Conservation (phyloP, 2,113 vertebrate species). For the Hippoglossus stenolepis region DNA sequence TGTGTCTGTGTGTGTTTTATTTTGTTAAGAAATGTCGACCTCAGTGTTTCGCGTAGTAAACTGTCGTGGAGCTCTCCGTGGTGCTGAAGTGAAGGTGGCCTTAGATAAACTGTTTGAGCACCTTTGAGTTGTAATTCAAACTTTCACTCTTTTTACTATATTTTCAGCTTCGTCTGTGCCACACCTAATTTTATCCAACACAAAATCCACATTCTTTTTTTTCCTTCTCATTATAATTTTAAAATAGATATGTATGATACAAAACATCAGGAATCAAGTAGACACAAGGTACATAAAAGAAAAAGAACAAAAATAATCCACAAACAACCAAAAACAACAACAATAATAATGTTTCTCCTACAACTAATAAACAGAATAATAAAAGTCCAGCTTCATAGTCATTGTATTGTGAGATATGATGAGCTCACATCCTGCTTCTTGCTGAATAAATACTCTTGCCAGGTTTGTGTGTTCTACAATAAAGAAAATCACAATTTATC, state of each 20-base stretch:
- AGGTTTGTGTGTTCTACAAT: neutral
- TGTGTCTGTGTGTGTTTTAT: too few relatives aligned
- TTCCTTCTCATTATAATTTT: neutral
- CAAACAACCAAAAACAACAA: too few relatives aligned
- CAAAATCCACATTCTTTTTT: neutral
- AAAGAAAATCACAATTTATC: neutral
- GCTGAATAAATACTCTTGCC: too few relatives aligned
- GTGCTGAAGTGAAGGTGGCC: constrained; percentile 60
- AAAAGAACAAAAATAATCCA: too few relatives aligned
- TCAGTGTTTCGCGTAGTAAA: neutral
- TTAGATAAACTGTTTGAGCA: neutral
- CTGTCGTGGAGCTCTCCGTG: constrained; percentile 67
- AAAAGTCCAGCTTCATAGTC: too few relatives aligned
- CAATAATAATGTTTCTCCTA: too few relatives aligned
- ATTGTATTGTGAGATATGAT: too few relatives aligned
- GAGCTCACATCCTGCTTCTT: too few relatives aligned
- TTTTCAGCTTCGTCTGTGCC: neutral
- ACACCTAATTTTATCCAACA: neutral
- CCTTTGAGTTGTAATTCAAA: neutral
- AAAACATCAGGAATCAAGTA: too few relatives aligned
- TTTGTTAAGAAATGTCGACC: neutral
- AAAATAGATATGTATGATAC: too few relatives aligned
- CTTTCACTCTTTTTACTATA: neutral
- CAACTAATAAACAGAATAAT: too few relatives aligned
- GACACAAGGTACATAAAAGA: too few relatives aligned